phyloP scores from a whole-genome alignment of 2,113 vertebrate species.

The Psettodes erumei region DNA sequence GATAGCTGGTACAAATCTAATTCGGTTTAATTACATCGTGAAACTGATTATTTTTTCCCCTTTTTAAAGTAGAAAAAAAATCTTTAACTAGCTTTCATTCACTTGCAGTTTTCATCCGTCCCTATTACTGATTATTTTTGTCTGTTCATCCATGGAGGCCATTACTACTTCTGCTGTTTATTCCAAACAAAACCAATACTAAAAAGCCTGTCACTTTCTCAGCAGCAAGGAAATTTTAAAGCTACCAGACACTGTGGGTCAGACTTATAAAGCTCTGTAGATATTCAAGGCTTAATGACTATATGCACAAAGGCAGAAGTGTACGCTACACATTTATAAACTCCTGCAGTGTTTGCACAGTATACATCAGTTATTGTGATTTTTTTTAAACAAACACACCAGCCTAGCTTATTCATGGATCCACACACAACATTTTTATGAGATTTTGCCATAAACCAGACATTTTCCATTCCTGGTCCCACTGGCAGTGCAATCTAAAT shows the following conservation, averaged over 20 bases:
- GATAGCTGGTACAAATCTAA: slow-evolving; percentile 62
- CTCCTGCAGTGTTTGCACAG: background rate
- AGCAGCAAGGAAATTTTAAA: background rate
- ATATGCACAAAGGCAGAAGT: background rate
- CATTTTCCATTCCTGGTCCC: background rate
- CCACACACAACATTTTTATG: background rate
- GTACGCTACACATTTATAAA: background rate
- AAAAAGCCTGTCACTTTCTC: slow-evolving; percentile 18
- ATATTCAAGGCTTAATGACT: slow-evolving; percentile 14
- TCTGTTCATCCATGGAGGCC: background rate
- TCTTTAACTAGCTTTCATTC: background rate
- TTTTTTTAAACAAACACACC: too few species aligned
- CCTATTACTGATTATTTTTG: background rate
- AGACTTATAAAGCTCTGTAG: background rate
- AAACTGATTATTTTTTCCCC: background rate
- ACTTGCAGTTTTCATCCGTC: background rate
- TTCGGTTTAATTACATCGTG: slow-evolving; percentile 65
- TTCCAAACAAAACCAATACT: slow-evolving; percentile 7
- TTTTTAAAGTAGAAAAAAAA: background rate
- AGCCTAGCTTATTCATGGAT: too few species aligned
- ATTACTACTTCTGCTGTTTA: slow-evolving; percentile 5
- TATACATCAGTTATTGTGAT: background rate
- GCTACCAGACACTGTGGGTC: slow-evolving; percentile 7
- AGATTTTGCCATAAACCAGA: background rate
- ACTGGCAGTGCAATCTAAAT: background rate